Evolutionary conservation across 2,888 invertebrate species (phyloP), one percentile per base, ranked within the genome.

Genomic region (Ochropleura leucogaster): DNA sequence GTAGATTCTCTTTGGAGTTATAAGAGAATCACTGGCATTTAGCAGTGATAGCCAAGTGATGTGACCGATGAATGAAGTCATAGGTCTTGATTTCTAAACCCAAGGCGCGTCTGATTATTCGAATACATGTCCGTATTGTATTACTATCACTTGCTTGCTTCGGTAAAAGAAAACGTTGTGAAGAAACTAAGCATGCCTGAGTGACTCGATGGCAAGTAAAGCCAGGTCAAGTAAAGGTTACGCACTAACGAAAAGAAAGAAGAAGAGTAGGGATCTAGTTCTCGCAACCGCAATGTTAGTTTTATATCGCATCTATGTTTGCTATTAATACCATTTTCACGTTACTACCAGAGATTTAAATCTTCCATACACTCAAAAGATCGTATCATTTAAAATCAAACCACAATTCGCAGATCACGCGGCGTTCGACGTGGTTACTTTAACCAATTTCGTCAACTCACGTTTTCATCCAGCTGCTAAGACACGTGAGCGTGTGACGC

Each of bases 401-500:
- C 84, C 89, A 80, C 88, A 89, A 83, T 88, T 90, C 92, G 80
- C 88, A 89, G 83, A 88, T 90, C 92, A 92, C 92, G 92, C 85
- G 92, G 91, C 91, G 57, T 51, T 72, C 68, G 86, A 74, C 89
- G 90, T 90, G 89, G 89, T 88, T 85, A 83, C 84, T 86, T 87
- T 88, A 87, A 87, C 88, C 89, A 85, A 87, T 91, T 92, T 90
- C 87, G 87, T 86, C 84, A 85, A 87, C 84, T 90, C 93, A 91
- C 92, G 92, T 91, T 92, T 72, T 80, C 57, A 72, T 80, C 82
- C 83, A 85, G 82, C 71, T 80, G 77, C 73, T 73, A 77, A 67
- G 87, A 86, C 90, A 84, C 90, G 91, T 92, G 93, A 89, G 77
- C 47, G 40, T 59, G 79, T 90, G 89, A 89, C 89, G 90, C 86